Base-by-base conservation (phyloP, 2,113 vertebrate species). In the Polypterus bichir region DNA sequence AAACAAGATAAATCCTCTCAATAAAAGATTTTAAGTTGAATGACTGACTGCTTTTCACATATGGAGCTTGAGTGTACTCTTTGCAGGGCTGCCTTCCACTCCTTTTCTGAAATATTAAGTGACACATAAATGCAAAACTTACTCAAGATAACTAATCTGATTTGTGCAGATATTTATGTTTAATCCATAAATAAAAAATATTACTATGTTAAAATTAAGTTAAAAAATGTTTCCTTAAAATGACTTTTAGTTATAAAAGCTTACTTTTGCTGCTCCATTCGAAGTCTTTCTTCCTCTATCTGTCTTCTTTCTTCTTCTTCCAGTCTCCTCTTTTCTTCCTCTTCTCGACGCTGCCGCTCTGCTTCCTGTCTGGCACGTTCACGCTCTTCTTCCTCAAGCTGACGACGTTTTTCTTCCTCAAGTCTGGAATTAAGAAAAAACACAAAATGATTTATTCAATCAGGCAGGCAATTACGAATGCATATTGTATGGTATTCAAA, bases 191-290 rank as follows among this genome's bases (percentile, higher is more conserved):
- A 27, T 27, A 27, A 27, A 27, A 27, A 27, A 27, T 27, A 27
- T 27, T 27, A 27, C 27, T 27, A 27, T 27, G 27, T 27, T 27
- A 27, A 27, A 27, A 27, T 27, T 27, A 27, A 27, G 27, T 27
- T 27, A 1, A 27, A 27, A 27, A 54, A 9, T 10, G 53, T 5
- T 54, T 54, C 9, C 27, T 27, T 27, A 27, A 27, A 27, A 27
- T 2, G 27, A 27, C 27, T 27, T 27, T 27, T 27, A 27, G 3
- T 11, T 54, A 10, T 3, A 27, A 46, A 9, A 7, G 60, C 91
- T 75, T 78, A 99, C 96, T 98, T 99, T 69, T 99, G 96, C 64
- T 98, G 95, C 46, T 99, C 96, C 69, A 97, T 71, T 8, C 95
- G 89, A 62, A 96, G 81, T 27, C 92, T 76, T 68, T 99, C 96